These are phyloP conservation scores for Atrichornis clamosus DNA, from an alignment of 2,113 vertebrate species.

Conservation along the genomic window DNA sequence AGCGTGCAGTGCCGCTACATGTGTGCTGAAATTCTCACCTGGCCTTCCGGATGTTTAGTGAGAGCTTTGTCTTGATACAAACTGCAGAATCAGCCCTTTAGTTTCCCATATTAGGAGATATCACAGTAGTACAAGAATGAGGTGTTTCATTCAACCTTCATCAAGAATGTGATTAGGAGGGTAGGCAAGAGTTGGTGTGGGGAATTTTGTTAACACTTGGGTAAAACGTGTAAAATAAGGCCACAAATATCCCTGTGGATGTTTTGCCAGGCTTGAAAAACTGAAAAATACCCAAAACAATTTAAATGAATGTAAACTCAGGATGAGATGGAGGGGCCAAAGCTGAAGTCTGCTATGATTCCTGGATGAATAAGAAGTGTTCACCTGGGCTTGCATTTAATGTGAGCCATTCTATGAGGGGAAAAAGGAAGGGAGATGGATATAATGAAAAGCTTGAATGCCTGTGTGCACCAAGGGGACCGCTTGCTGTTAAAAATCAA, in stretches of 20 bases:
- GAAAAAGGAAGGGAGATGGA: slow-evolving; percentile 39
- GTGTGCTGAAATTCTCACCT: slow-evolving; percentile 22
- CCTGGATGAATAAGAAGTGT: slow-evolving; percentile 20
- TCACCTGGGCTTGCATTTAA: slow-evolving; percentile 62
- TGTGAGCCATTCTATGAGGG: slow-evolving; percentile 50
- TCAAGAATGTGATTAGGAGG: neutral
- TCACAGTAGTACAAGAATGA: neutral
- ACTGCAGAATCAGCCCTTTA: neutral
- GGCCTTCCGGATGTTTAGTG: neutral
- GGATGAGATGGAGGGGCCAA: slow-evolving; percentile 33
- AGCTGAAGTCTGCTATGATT: slow-evolving; percentile 45
- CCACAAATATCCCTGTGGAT: neutral
- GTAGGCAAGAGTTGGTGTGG: neutral
- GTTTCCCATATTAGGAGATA: neutral
- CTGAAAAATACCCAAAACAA: neutral
- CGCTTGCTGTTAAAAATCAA: slow-evolving; percentile 65
- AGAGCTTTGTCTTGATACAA: neutral
- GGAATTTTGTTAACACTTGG: neutral
- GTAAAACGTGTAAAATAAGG: neutral
- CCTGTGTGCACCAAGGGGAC: slow-evolving; percentile 56
- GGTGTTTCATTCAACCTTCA: neutral
- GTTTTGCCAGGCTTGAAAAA: neutral
- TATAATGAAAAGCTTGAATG: slow-evolving; percentile 67
- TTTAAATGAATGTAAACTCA: slow-evolving; percentile 23
- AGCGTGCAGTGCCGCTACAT: neutral